These are phyloP conservation scores for Delichon dasypus DNA, from an alignment of 2,797 vertebrate species.

Conservation along the genomic window DNA sequence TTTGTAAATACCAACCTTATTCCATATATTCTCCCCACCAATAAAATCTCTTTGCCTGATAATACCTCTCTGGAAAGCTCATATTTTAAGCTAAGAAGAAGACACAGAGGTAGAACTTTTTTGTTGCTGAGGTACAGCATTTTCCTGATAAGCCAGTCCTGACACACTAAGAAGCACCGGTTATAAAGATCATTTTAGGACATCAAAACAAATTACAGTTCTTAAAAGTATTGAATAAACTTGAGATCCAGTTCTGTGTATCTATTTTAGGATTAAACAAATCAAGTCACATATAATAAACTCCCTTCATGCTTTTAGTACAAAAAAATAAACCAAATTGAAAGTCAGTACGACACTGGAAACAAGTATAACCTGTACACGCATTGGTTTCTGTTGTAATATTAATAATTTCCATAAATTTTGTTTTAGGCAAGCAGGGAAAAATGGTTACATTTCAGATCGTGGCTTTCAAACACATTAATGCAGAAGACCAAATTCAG, in stretches of 20 bases:
- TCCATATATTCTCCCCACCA: neutral
- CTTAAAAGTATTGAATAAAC: neutral
- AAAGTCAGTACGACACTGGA: neutral
- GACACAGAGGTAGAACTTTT: neutral
- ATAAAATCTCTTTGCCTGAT: neutral
- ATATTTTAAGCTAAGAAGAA: neutral
- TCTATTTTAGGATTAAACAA: conserved; percentile 14
- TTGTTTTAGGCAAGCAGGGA: neutral
- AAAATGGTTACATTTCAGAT: neutral
- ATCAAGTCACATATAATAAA: neutral
- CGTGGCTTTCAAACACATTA: neutral
- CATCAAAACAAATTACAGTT: neutral
- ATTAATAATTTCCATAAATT: neutral
- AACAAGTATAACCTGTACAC: neutral
- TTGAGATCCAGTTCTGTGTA: neutral
- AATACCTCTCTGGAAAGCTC: neutral
- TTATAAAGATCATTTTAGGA: neutral
- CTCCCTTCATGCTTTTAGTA: neutral
- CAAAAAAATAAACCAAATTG: neutral
- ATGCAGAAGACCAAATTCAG: neutral
- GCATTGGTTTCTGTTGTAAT: neutral
- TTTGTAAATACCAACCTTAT: neutral
- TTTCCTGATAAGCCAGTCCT: neutral
- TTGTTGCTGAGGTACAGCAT: neutral
- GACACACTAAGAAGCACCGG: neutral